These are phyloP conservation scores for Caenorhabditis inopinata DNA, from an alignment of 1,140 invertebrate species.

Conservation along the genomic window DNA sequence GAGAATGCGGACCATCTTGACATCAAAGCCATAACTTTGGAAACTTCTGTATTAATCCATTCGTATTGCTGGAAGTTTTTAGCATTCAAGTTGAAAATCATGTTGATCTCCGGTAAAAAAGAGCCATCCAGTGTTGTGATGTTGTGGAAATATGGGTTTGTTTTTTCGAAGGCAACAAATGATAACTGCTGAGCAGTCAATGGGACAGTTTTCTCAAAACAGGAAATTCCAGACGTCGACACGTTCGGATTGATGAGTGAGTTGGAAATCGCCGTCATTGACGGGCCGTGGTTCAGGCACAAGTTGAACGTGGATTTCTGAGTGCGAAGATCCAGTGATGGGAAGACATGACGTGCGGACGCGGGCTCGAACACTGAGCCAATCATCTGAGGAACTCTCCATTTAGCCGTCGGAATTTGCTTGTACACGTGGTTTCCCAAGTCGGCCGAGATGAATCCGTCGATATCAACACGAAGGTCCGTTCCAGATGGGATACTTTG, in stretches of 20 bases:
- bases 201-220: conserved; percentile 3
- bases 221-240: not conserved
- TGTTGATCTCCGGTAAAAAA: conserved; percentile 11
- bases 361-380: not conserved
- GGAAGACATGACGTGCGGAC: not conserved
- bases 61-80: conserved; percentile 21
- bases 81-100: conserved; percentile 16
- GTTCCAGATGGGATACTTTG: conserved; percentile 5
- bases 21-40: conserved; percentile 13
- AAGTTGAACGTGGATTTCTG: conserved; percentile 13
- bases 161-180: conserved; percentile 1
- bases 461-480: not conserved
- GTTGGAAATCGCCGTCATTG: not conserved
- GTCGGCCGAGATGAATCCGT: conserved; percentile 11
- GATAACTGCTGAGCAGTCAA: conserved; percentile 6
- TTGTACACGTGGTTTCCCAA: not conserved
- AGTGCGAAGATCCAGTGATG: not conserved
- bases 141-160: conserved; percentile 2
- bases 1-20: conserved; percentile 13
- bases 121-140: not conserved
- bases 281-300: not conserved
- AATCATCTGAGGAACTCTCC: conserved; percentile 21
- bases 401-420: not conserved
- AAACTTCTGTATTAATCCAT: conserved; percentile 12
- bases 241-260: conserved; percentile 7